Base-by-base conservation (phyloP, 2,797 vertebrate genomes). In the Chelon labrosus region DNA sequence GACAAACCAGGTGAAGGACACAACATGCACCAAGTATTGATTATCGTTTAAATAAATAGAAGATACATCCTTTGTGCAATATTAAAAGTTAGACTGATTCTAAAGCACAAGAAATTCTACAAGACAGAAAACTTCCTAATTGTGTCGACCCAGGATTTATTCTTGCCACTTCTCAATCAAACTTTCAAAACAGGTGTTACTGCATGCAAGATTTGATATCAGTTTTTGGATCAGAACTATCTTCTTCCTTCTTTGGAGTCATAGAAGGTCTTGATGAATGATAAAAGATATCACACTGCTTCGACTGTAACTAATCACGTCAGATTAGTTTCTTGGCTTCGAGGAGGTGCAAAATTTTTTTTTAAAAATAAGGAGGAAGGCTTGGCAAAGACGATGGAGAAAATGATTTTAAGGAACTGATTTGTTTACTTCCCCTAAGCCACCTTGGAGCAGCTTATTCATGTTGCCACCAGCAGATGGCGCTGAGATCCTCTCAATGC, bases 401-500 rank as follows among this genome's bases (percentile, higher is more conserved):
- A 86, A 90, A 86, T 70, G 56, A 87, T 88, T 90, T 86, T 62
- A 80, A 80, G 80, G 86, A 83, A 79, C 62, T 47, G 80, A 85
- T 75, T 79, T 80, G 70, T 78, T 87, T 75, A 75, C 73, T 80
- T 83, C 79, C 82, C 74, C 58, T 84, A 62, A 74, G 84, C 64
- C 56, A 63, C 57, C 41, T 64, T 55, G 55, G 35, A 56, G 65
- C 51, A 52, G 66, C 42, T 88, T 75, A 55, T 87, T 87, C 79
- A 60, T 20, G n/a, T 20, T 19, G 63, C 54, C 57, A 44, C 90
- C 92, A 92, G 87, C 84, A 92, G 92, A 93, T 92, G 92, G 89
- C 56, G 91, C 90, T 85, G 79, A 88, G 87, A 88, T 67, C 85
- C 89, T 90, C 91, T 55, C 60, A n/a, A 73, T 80, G 83, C 79